phyloP scores from a whole-genome alignment of 2,797 vertebrate species.

The Calcarius lapponicus region DNA sequence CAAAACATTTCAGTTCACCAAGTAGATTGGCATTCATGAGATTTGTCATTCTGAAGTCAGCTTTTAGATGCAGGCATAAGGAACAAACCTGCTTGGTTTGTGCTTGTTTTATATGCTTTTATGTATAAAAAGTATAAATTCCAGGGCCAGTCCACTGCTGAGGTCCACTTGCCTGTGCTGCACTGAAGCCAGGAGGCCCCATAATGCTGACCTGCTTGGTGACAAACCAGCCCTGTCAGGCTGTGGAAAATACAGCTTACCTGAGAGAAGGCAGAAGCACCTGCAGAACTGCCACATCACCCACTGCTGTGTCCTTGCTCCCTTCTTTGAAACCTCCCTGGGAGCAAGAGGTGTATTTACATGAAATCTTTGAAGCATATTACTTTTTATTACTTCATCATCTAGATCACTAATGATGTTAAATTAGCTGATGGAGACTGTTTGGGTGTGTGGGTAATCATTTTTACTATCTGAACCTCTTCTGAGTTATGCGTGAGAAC shows the following conservation, averaged over 20 bases:
- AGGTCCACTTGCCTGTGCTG: neutral
- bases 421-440: conserved; percentile 40
- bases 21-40: neutral
- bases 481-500: neutral
- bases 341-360: neutral
- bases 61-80: neutral
- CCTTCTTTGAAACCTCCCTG: neutral
- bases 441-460: conserved; percentile 8
- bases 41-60: neutral
- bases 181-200: neutral
- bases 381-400: conserved; percentile 40
- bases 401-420: conserved; percentile 29
- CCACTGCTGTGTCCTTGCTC: neutral
- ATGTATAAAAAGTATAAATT: neutral
- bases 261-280: neutral
- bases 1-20: neutral
- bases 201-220: neutral
- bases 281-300: neutral
- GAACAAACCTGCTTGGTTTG: neutral
- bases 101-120: neutral
- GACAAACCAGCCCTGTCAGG: neutral
- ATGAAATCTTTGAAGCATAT: neutral
- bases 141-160: neutral
- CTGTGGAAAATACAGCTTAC: neutral
- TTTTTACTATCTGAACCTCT: conserved; percentile 15